Conservation (phyloP, 2,113 vertebrate genomes). For the Corythornis cristatus region DNA sequence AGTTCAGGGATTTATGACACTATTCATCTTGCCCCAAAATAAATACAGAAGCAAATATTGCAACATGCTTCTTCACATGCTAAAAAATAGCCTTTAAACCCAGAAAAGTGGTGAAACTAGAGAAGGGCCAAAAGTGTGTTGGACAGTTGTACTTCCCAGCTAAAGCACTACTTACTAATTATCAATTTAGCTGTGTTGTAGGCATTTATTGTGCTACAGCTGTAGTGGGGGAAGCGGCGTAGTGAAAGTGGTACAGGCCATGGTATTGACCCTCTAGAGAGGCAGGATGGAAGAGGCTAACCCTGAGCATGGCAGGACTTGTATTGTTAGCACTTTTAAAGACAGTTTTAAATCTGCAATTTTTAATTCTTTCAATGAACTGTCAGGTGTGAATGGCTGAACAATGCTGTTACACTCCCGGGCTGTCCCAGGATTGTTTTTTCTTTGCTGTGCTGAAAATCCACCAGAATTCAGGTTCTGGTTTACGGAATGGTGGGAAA, state of each 20-base stretch:
- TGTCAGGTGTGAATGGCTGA: neutral
- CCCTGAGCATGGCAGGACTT: neutral
- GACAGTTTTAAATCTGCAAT: neutral
- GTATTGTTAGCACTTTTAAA: neutral
- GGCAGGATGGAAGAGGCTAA: neutral
- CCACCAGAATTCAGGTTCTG: neutral
- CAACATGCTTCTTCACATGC: neutral
- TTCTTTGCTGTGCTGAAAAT: neutral
- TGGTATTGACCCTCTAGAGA: neutral
- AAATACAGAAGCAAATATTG: constrained; percentile 51
- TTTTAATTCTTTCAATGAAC: neutral
- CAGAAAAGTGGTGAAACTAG: neutral
- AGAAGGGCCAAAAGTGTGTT: neutral
- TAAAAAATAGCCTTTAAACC: neutral
- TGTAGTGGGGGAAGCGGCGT: neutral
- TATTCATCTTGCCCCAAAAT: constrained; percentile 10
- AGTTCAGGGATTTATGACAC: constrained; percentile 47
- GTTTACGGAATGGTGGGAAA: neutral
- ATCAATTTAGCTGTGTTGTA: neutral
- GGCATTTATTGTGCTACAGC: neutral
- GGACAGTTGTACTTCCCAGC: neutral
- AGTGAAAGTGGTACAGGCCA: neutral
- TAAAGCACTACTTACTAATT: neutral
- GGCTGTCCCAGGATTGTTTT: neutral
- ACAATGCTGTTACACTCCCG: neutral